Percentiles rank a stretch among this genome's conserved stretches.
phyloP scores from a whole-genome alignment of 2,888 invertebrate genomes.

The Tanypteryx hageni region DNA sequence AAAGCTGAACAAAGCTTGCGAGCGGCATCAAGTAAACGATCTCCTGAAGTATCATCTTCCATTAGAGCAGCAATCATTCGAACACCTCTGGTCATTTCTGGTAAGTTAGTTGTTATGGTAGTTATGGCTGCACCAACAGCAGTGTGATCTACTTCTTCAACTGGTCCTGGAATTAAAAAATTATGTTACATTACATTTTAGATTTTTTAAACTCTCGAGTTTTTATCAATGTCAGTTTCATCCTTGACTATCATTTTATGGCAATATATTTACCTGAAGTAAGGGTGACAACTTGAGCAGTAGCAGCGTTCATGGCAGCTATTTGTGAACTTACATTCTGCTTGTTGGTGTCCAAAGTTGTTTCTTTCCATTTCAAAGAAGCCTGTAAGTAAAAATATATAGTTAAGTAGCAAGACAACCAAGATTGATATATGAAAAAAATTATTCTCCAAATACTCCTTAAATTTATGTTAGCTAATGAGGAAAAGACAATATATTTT shows the following conservation, averaged over 20 bases:
- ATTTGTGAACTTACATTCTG: conserved; percentile 98
- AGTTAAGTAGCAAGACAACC: background rate
- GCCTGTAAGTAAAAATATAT: conserved; percentile 75
- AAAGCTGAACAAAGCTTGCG: conserved; percentile 94
- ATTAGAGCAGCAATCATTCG: conserved; percentile 96
- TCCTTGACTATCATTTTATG: background rate
- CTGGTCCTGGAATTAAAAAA: conserved; percentile 77
- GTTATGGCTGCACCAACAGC: conserved; percentile 98
- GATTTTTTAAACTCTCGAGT: background rate
- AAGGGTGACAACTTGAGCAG: conserved; percentile 95
- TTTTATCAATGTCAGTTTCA: too few relatives aligned
- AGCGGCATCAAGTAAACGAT: conserved; percentile 93
- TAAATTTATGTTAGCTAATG: background rate
- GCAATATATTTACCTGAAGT: conserved; percentile 84
- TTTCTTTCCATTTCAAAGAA: conserved; percentile 95
- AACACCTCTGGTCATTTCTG: conserved; percentile 97
- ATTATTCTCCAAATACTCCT: background rate
- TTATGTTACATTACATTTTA: background rate
- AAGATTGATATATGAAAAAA: background rate
- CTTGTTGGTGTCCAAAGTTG: conserved; percentile 94
- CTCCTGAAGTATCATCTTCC: conserved; percentile 90
- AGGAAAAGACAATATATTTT: background rate
- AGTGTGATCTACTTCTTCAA: conserved; percentile 95
- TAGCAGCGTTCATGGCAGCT: conserved; percentile 99
- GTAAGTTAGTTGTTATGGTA: conserved; percentile 96